phyloP scores from a whole-genome alignment of 2,888 invertebrate genomes.

The Nomada lathburiana region DNA sequence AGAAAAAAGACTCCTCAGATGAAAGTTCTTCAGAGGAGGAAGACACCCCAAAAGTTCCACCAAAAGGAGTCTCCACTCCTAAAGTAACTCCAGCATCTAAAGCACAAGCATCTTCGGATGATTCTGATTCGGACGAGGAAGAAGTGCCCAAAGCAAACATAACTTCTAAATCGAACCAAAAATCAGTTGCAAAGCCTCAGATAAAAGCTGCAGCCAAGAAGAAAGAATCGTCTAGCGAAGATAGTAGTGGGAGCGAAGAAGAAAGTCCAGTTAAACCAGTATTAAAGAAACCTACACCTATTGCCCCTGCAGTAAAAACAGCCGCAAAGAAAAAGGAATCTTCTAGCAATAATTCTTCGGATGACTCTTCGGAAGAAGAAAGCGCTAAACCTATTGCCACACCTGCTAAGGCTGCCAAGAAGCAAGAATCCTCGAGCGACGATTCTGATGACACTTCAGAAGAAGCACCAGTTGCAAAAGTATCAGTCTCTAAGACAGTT shows the following conservation, averaged over 20 bases:
- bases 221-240: constrained; percentile 83
- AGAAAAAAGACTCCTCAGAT: constrained; percentile 79
- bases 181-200: constrained; percentile 29
- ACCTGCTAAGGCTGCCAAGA: constrained; percentile 60
- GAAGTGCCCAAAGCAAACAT: constrained; percentile 78
- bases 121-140: constrained; percentile 81
- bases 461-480: constrained; percentile 69
- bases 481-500: constrained; percentile 54
- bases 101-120: constrained; percentile 70
- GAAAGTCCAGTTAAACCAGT: constrained; percentile 55
- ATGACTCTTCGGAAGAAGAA: constrained; percentile 71
- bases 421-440: constrained; percentile 70
- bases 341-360: constrained; percentile 63
- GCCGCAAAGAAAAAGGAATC: constrained; percentile 63
- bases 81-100: constrained; percentile 54
- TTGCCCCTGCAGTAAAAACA: constrained; percentile 46
- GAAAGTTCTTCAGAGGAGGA: constrained; percentile 79
- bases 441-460: constrained; percentile 83
- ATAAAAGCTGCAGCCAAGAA: constrained; percentile 68
- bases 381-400: constrained; percentile 35
- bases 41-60: constrained; percentile 38
- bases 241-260: constrained; percentile 70
- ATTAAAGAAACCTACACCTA: constrained; percentile 42
- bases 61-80: constrained; percentile 50
- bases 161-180: constrained; percentile 39